phyloP scores from a whole-genome alignment of 2,113 vertebrate genomes.

The Callionymus lyra region DNA sequence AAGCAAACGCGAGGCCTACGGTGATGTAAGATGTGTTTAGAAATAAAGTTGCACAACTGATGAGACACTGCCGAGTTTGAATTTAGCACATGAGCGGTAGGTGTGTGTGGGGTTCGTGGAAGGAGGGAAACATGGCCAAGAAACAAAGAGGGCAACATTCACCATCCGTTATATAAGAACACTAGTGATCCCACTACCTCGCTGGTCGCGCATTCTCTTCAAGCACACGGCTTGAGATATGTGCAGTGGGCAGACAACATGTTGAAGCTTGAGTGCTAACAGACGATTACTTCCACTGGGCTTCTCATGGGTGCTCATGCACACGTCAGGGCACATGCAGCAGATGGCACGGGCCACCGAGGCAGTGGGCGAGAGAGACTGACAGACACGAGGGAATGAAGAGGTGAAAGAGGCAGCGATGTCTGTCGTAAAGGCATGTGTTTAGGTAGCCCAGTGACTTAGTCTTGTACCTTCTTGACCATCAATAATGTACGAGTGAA shows the following conservation, averaged over 20 bases:
- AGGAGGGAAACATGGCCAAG: too few species aligned
- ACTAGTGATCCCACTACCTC: neutral
- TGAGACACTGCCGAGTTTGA: too few species aligned
- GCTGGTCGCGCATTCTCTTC: too few species aligned
- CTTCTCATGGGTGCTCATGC: conserved; percentile 49
- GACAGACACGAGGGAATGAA: neutral
- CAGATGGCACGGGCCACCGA: conserved; percentile 52
- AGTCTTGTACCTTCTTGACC: neutral
- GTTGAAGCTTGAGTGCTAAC: conserved; percentile 56
- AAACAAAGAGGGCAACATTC: too few species aligned
- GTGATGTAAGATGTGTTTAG: too few species aligned
- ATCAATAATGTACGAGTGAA: too few species aligned
- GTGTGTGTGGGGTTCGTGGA: too few species aligned
- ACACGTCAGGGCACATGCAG: conserved; percentile 51
- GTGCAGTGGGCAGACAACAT: conserved; percentile 51
- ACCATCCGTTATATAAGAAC: neutral
- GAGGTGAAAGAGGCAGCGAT: too few species aligned
- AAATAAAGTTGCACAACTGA: too few species aligned
- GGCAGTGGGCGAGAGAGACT: too few species aligned
- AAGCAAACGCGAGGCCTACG: too few species aligned
- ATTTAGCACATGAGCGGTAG: too few species aligned
- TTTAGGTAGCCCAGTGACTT: neutral
- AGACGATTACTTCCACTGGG: conserved; percentile 57
- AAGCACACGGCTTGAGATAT: conserved; percentile 14
- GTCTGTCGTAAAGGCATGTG: neutral